These are phyloP conservation scores for Helicolenus hilgendorfi DNA, from an alignment of 2,797 vertebrate genomes.

Conservation along the genomic window DNA sequence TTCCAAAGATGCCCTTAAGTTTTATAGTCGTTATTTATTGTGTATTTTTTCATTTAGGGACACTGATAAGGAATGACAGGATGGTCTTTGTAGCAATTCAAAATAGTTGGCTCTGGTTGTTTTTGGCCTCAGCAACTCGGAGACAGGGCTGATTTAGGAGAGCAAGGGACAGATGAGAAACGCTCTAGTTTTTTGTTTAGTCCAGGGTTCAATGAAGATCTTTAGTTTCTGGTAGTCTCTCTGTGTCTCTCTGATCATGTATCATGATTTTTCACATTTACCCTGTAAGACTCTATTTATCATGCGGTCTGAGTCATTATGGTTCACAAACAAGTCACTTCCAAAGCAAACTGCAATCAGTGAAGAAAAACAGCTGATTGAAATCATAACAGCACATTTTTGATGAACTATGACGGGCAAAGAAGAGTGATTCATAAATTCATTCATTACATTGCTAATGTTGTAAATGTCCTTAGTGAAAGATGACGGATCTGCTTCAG, in stretches of 20 bases:
- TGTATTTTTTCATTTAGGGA: slow-evolving; percentile 22
- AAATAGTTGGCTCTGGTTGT: slow-evolving; percentile 51
- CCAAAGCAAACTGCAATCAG: slow-evolving; percentile 81
- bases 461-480: slow-evolving; percentile 16
- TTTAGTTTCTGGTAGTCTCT: slow-evolving; percentile 37
- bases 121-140: slow-evolving; percentile 32
- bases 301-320: slow-evolving; percentile 52
- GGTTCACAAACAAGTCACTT: slow-evolving; percentile 58
- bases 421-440: slow-evolving; percentile 39
- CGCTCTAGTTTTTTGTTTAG: neutral
- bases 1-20: slow-evolving; percentile 12
- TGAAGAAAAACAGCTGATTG: slow-evolving; percentile 58
- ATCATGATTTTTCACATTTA: slow-evolving; percentile 62
- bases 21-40: slow-evolving; percentile 23
- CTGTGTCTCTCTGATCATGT: slow-evolving; percentile 49
- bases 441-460: slow-evolving; percentile 18
- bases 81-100: slow-evolving; percentile 41
- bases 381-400: slow-evolving; percentile 53
- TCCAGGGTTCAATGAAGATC: slow-evolving; percentile 54
- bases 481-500: slow-evolving; percentile 7
- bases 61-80: slow-evolving; percentile 50
- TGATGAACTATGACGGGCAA: slow-evolving; percentile 48
- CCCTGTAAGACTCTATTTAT: slow-evolving; percentile 57
- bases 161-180: slow-evolving; percentile 45
- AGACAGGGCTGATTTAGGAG: slow-evolving; percentile 53